Conservation (phyloP, 2,797 vertebrate species). For the Ambastaia sidthimunki region DNA sequence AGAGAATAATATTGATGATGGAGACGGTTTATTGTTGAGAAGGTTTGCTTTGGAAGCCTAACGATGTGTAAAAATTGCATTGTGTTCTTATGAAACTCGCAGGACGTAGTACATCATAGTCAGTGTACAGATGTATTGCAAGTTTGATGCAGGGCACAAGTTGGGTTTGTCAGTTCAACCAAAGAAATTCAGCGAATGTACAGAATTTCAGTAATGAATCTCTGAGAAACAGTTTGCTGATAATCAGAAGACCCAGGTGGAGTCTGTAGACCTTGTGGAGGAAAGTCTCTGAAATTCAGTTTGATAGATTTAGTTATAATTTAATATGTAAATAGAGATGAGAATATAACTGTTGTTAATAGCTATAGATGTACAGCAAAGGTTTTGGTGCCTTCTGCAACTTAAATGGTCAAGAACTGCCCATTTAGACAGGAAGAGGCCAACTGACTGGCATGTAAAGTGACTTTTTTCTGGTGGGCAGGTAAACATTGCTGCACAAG, state of each 20-base stretch:
- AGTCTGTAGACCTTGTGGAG: neutral
- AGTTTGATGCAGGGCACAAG: no score
- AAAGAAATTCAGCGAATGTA: neutral
- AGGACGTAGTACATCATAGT: slow-evolving; percentile 14
- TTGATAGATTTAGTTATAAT: neutral
- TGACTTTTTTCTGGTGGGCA: no score
- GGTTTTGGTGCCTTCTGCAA: no score
- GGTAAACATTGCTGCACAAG: no score
- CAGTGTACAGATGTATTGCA: neutral
- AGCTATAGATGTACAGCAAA: no score
- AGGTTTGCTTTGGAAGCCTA: slow-evolving; percentile 40
- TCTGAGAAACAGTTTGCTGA: slow-evolving; percentile 2
- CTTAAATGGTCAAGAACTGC: no score
- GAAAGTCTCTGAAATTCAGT: neutral
- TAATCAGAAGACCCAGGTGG: neutral
- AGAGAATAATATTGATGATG: slow-evolving; percentile 32
- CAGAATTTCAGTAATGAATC: neutral
- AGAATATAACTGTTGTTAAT: neutral
- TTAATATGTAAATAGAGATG: neutral
- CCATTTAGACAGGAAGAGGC: no score
- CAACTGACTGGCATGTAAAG: no score
- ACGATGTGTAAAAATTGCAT: slow-evolving; percentile 29
- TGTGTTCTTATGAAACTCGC: slow-evolving; percentile 20
- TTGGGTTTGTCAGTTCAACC: neutral
- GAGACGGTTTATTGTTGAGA: slow-evolving; percentile 34